Percentiles rank a stretch among this genome's conserved stretches.
Conservation (phyloP, 2,888 invertebrate species). For the Pollenia labialis region DNA sequence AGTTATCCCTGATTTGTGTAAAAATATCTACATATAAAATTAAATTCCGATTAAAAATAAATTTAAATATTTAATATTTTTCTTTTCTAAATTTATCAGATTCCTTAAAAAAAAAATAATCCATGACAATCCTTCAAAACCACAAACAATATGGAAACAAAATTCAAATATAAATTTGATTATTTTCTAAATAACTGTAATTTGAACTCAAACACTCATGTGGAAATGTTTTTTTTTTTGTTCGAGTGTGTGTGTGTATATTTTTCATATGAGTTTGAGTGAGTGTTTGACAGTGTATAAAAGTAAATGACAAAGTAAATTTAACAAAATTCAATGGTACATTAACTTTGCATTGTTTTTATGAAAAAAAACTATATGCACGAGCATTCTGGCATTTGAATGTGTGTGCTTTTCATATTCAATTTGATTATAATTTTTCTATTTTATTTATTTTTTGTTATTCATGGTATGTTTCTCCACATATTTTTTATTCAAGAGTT, state of each 20-base stretch:
- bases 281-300: neutral
- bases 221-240: neutral
- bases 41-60: too few species aligned
- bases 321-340: slow-evolving; percentile 60
- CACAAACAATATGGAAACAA: slow-evolving; percentile 62
- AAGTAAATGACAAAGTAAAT: slow-evolving; percentile 52
- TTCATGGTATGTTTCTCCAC: slow-evolving; percentile 13
- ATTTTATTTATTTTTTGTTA: slow-evolving; percentile 7
- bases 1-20: too few species aligned
- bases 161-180: neutral
- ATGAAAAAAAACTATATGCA: slow-evolving; percentile 24
- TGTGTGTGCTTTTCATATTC: slow-evolving; percentile 1
- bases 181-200: neutral
- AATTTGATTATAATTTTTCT: slow-evolving; percentile 3
- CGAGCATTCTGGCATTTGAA: neutral
- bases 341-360: slow-evolving; percentile 64
- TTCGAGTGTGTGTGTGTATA: neutral
- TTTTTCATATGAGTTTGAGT: neutral
- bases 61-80: too few species aligned
- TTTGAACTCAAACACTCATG: neutral
- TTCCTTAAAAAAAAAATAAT: neutral
- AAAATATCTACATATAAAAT: too few species aligned
- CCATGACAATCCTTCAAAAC: slow-evolving; percentile 21
- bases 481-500: slow-evolving; percentile 30
- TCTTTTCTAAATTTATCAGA: too few species aligned